Evolutionary conservation across 1,140 invertebrate genomes (phyloP).

Genomic region (Drosophila nannoptera): DNA sequence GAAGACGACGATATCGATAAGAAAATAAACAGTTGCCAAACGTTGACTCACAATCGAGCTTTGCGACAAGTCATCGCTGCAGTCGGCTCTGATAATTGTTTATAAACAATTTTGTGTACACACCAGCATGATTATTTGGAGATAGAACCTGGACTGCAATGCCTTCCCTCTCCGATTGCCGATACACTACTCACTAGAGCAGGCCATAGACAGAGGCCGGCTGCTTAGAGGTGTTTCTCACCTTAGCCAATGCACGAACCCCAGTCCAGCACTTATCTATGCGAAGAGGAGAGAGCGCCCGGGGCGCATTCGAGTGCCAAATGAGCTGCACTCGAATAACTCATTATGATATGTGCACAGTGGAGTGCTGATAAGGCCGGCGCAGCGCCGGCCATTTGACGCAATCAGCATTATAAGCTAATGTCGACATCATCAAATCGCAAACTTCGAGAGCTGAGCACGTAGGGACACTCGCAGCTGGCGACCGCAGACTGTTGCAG

Average conservation of each 20-base stretch:
- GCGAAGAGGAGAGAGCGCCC: too few species aligned
- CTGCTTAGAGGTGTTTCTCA: too few species aligned
- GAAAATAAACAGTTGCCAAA: constrained; percentile 26
- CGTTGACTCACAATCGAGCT: constrained; percentile 26
- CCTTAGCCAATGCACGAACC: too few species aligned
- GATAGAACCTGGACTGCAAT: background rate
- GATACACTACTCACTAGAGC: too few species aligned
- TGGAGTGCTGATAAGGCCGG: constrained; percentile 29
- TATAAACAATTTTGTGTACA: constrained; percentile 12
- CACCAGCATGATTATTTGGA: background rate
- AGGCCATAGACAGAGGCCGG: too few species aligned
- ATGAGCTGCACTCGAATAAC: background rate
- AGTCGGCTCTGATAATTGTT: constrained; percentile 14
- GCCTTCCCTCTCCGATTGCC: background rate
- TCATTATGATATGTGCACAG: constrained; percentile 4
- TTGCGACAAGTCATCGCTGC: constrained; percentile 21
- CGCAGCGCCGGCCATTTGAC: constrained; percentile 28
- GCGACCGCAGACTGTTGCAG: constrained; percentile 24
- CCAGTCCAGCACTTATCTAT: too few species aligned
- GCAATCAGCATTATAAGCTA: constrained; percentile 62
- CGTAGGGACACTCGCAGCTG: constrained; percentile 43
- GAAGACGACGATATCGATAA: constrained; percentile 12
- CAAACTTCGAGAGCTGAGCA: constrained; percentile 66
- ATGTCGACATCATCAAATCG: constrained; percentile 55
- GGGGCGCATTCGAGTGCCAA: background rate